Evolutionary conservation across 2,113 vertebrate species (phyloP).

Genomic region (Nannospalax galili): DNA sequence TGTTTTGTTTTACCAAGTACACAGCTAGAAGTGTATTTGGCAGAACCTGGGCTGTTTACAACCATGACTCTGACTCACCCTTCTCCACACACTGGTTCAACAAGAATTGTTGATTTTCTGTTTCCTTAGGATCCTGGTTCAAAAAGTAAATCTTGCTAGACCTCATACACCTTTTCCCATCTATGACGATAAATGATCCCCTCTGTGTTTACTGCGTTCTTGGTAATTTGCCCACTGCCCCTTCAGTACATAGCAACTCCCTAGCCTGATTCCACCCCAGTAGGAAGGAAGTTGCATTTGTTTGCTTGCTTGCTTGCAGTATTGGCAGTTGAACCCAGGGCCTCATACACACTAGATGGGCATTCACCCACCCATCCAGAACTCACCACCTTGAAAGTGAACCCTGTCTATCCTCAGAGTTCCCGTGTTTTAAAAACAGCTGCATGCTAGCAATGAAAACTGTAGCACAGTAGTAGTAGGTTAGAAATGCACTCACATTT

Average conservation of each 20-base stretch:
- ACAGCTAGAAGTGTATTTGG: neutral
- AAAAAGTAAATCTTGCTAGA: neutral
- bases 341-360: too few species aligned
- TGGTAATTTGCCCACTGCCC: neutral
- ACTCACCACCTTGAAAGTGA: neutral
- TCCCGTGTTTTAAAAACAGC: neutral
- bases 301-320: neutral
- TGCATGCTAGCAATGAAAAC: neutral
- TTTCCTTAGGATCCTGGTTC: constrained; percentile 16
- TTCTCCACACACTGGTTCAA: neutral
- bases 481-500: neutral
- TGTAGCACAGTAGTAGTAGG: neutral
- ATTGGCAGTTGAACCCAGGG: neutral
- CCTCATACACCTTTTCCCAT: neutral
- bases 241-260: neutral
- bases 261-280: neutral
- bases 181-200: neutral
- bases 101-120: constrained; percentile 39
- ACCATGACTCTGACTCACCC: neutral
- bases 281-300: neutral
- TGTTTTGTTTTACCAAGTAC: neutral
- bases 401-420: neutral
- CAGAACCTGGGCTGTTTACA: neutral
- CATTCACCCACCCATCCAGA: neutral
- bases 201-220: neutral